Evolutionary conservation across 1,140 invertebrate genomes (phyloP).

Genomic region (Pararge aegeria): DNA sequence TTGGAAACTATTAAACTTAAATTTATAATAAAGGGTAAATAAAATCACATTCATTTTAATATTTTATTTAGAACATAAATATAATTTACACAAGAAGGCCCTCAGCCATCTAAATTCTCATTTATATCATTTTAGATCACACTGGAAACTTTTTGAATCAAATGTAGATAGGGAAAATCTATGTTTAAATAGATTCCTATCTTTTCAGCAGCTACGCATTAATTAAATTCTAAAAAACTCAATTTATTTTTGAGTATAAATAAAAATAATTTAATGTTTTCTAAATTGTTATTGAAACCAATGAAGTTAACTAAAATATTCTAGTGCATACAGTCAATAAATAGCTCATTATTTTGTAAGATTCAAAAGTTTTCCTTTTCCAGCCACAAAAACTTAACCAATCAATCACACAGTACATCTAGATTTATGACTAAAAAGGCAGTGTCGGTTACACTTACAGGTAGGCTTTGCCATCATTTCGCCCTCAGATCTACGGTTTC

Average conservation of each 20-base stretch:
- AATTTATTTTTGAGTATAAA: neutral
- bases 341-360: neutral
- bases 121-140: neutral
- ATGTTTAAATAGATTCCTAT: no score
- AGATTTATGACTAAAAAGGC: constrained; percentile 33
- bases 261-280: constrained; percentile 2
- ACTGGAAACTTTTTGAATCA: neutral
- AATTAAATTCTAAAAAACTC: no score
- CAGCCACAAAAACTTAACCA: no score
- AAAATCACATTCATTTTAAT: constrained; percentile 16
- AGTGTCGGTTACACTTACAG: constrained; percentile 43
- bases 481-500: constrained; percentile 68
- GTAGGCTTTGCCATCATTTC: constrained; percentile 45
- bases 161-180: no score
- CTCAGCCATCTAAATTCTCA: neutral
- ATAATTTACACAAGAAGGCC: constrained; percentile 44
- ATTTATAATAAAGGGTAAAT: constrained; percentile 14
- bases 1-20: no score
- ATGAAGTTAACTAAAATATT: no score
- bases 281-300: neutral
- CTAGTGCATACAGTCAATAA: neutral
- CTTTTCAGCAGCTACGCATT: no score
- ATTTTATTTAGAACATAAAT: constrained; percentile 55
- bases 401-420: neutral
- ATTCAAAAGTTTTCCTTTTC: constrained; percentile 4